Conservation (phyloP, 2,888 invertebrate species). For the Vanessa cardui region DNA sequence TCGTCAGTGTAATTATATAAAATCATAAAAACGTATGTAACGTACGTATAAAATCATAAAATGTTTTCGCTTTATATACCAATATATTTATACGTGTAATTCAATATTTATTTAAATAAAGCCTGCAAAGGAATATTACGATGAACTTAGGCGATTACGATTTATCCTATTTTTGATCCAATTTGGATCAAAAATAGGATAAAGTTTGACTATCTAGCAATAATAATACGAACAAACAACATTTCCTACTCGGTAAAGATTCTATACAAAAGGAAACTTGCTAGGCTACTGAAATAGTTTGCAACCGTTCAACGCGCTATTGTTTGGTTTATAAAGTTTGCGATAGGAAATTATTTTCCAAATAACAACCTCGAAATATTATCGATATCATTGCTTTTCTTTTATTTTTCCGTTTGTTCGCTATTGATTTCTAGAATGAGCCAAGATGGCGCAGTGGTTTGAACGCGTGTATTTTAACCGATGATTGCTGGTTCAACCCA, state of each 20-base stretch:
- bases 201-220: constrained; percentile 3
- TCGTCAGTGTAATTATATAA: too few species aligned
- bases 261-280: constrained; percentile 30
- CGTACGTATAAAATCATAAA: too few species aligned
- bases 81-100: too few species aligned
- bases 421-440: not conserved
- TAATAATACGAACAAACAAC: constrained; percentile 16
- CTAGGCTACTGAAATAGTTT: constrained; percentile 32
- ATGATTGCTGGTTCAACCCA: too few species aligned
- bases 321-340: constrained; percentile 41
- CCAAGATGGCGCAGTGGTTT: too few species aligned
- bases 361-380: constrained; percentile 22
- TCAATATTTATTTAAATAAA: too few species aligned
- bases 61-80: too few species aligned
- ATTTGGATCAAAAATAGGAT: constrained; percentile 4
- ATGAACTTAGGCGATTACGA: not conserved
- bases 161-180: not conserved
- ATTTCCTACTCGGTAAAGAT: constrained; percentile 18
- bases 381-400: constrained; percentile 10
- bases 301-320: constrained; percentile 30
- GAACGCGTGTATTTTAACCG: too few species aligned
- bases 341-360: constrained; percentile 39
- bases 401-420: not conserved
- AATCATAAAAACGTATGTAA: too few species aligned
- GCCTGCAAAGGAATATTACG: not conserved